Evolutionary conservation across 2,888 invertebrate genomes (phyloP).

Genomic region (Octonoba sinensis): DNA sequence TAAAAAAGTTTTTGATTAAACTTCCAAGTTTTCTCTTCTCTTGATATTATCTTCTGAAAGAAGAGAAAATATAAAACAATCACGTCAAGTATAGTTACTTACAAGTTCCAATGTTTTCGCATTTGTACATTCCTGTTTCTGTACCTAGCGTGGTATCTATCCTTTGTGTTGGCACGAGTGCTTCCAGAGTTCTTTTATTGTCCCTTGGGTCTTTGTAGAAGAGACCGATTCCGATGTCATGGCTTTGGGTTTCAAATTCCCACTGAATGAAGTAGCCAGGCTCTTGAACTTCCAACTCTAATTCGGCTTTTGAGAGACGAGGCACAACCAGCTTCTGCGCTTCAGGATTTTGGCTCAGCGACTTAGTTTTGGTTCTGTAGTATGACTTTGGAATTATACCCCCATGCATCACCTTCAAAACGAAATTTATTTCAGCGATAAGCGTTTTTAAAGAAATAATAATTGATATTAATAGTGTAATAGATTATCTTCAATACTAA

Average conservation of each 20-base stretch:
- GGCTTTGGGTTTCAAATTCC: conserved; percentile 21
- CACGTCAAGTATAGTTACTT: no score
- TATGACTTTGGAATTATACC: conserved; percentile 7
- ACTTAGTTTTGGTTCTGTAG: neutral
- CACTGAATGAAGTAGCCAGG: conserved; percentile 17
- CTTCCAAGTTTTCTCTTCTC: no score
- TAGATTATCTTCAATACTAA: no score
- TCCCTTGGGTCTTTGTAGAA: neutral
- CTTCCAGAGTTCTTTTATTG: neutral
- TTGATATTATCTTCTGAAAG: no score
- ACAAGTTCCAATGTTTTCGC: conserved; percentile 25
- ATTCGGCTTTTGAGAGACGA: neutral
- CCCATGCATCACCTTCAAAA: neutral
- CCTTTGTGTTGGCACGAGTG: conserved; percentile 20
- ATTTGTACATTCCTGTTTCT: conserved; percentile 7
- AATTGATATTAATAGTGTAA: no score
- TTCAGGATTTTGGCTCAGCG: neutral
- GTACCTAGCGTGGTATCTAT: conserved; percentile 9
- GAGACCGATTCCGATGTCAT: conserved; percentile 40
- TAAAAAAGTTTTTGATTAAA: no score
- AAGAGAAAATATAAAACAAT: no score
- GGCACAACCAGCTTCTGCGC: neutral
- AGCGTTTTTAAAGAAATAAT: no score
- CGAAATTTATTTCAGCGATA: no score
- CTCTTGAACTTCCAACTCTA: conserved; percentile 14